Evolutionary conservation across 2,888 invertebrate species (phyloP).

Genomic region (Scotopteryx bipunctaria): DNA sequence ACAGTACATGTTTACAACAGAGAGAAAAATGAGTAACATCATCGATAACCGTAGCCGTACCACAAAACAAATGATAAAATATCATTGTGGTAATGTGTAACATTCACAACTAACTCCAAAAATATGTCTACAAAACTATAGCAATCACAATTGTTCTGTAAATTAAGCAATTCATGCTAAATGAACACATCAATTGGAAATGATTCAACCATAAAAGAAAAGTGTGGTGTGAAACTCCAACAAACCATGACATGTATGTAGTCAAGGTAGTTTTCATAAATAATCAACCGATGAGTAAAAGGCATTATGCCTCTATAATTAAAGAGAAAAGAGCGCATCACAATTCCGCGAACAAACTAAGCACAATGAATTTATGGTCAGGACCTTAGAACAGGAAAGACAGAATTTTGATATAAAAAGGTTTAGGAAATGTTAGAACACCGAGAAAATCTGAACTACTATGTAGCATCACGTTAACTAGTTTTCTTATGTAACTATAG

Average conservation of each 20-base stretch:
- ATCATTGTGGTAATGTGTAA: background rate
- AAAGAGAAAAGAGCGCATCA: background rate
- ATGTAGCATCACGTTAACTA: too few relatives aligned
- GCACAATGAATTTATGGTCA: too few relatives aligned
- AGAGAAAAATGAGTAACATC: background rate
- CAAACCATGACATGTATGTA: background rate
- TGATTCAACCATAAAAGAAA: background rate
- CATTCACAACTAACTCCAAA: background rate
- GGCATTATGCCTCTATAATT: too few relatives aligned
- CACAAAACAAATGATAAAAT: background rate
- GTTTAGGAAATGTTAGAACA: too few relatives aligned
- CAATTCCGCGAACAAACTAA: background rate
- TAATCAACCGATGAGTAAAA: background rate
- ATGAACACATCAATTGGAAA: background rate
- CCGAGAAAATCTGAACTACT: too few relatives aligned
- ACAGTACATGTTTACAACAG: slow-evolving; percentile 11
- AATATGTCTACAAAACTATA: background rate
- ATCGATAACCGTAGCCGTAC: background rate
- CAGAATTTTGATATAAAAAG: too few relatives aligned
- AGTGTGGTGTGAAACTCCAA: background rate
- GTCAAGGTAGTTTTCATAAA: background rate
- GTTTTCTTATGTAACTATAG: too few relatives aligned
- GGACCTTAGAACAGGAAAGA: too few relatives aligned
- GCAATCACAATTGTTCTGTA: too few relatives aligned
- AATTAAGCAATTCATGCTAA: too few relatives aligned